Conservation (phyloP, 2,888 invertebrate species). For the Heteropelma amictum region DNA sequence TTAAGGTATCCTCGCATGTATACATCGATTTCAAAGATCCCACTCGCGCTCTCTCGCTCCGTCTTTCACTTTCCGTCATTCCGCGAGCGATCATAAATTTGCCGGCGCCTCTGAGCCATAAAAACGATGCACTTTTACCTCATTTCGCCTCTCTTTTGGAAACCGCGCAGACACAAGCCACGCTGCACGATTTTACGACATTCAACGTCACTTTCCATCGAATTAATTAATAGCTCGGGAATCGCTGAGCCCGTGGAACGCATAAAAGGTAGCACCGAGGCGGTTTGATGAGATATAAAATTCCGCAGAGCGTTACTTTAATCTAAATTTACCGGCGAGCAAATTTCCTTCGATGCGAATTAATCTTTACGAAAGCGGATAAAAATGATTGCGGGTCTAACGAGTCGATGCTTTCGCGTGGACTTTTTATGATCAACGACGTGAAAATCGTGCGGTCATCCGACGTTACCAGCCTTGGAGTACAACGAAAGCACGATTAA, state of each 20-base stretch:
- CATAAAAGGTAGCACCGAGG: neutral
- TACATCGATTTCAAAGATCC: no score
- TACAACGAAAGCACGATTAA: no score
- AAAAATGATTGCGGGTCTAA: no score
- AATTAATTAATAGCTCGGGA: constrained; percentile 4
- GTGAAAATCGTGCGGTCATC: no score
- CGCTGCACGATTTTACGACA: constrained; percentile 13
- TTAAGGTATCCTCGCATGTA: no score
- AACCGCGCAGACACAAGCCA: neutral
- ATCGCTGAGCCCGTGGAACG: neutral
- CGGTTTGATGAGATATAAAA: no score
- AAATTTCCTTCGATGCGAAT: no score
- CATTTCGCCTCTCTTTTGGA: neutral
- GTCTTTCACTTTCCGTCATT: constrained; percentile 18
- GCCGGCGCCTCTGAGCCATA: constrained; percentile 27
- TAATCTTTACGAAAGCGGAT: no score
- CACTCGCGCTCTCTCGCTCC: neutral
- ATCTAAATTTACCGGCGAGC: no score
- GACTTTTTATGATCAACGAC: no score
- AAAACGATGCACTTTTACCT: constrained; percentile 16
- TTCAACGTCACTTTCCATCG: constrained; percentile 35
- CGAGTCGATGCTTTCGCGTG: no score
- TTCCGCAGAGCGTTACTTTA: neutral
- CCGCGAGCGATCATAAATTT: constrained; percentile 49
- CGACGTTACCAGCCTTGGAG: no score